Conservation (phyloP, 2,888 invertebrate genomes). For the Ormia ochracea region DNA sequence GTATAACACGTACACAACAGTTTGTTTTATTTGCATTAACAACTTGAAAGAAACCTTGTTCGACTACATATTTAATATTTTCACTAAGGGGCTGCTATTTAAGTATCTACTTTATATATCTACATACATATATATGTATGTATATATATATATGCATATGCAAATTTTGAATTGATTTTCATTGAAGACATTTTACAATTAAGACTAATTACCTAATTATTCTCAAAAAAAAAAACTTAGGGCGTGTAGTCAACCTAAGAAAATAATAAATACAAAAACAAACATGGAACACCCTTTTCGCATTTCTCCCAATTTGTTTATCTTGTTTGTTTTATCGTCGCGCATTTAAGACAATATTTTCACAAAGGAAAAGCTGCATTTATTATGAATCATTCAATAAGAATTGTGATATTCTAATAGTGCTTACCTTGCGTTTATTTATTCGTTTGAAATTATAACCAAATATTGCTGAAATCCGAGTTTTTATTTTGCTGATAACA, state of each 20-base stretch:
- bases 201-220: no score
- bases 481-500: slow-evolving; percentile 2
- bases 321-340: background rate
- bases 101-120: no score
- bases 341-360: slow-evolving; percentile 12
- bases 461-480: background rate
- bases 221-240: no score
- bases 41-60: no score
- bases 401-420: background rate
- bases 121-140: no score
- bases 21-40: no score
- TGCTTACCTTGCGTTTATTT: slow-evolving; percentile 19
- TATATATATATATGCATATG: no score
- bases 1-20: no score
- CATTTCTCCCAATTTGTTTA: background rate
- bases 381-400: slow-evolving; percentile 43
- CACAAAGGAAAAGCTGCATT: background rate
- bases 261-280: background rate
- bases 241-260: slow-evolving; percentile 44
- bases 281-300: background rate
- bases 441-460: slow-evolving; percentile 12
- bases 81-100: no score
- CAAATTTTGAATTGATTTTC: no score
- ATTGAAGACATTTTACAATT: no score
- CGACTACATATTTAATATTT: no score